phyloP scores from a whole-genome alignment of 2,113 vertebrate genomes.

The Anoura caudifer region DNA sequence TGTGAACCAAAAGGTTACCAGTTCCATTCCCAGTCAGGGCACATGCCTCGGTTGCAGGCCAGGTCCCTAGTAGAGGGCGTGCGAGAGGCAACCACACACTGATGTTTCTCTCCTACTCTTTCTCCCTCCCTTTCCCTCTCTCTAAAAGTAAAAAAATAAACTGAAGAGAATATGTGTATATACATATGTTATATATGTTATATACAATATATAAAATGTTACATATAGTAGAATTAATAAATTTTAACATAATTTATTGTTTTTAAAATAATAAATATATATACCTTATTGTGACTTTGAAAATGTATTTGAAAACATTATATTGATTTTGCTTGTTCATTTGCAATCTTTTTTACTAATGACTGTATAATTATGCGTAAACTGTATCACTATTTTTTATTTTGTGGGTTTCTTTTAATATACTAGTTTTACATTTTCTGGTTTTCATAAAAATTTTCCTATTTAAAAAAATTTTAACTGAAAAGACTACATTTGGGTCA shows the following conservation, averaged over 20 bases:
- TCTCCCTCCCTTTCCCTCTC: no score
- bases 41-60: no score
- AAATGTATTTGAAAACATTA: slow-evolving; percentile 5
- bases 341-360: neutral
- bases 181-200: neutral
- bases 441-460: neutral
- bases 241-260: neutral
- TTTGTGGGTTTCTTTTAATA: neutral
- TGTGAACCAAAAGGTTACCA: no score
- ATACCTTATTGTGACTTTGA: neutral
- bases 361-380: neutral
- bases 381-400: neutral
- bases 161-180: neutral
- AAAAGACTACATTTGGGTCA: neutral
- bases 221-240: neutral
- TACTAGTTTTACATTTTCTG: neutral
- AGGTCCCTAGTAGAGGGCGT: no score
- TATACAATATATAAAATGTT: neutral
- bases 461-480: slow-evolving; percentile 2
- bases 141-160: neutral
- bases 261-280: neutral
- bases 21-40: no score
- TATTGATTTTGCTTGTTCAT: neutral
- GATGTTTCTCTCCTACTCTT: no score
- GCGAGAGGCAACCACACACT: no score